A percentile compares a stretch with the other conserved stretches of the same genome.
Evolutionary conservation across 1,140 invertebrate species (phyloP).

Genomic region (Aphis gossypii): DNA sequence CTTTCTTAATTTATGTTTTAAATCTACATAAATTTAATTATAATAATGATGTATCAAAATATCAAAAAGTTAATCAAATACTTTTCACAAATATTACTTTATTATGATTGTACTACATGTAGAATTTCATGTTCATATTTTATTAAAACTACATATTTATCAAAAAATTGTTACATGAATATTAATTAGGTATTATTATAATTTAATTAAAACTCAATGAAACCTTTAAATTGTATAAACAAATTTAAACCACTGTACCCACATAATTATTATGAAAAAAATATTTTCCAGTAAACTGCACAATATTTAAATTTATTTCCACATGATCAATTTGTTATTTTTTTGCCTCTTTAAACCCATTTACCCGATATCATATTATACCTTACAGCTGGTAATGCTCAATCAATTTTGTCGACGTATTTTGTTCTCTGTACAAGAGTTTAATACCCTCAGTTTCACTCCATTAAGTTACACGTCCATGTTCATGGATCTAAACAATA

Average conservation of each 20-base stretch:
- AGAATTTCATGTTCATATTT: too few relatives aligned
- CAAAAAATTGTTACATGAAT: not conserved
- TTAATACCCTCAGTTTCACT: constrained; percentile 6
- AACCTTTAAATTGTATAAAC: not conserved
- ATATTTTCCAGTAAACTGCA: not conserved
- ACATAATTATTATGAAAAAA: not conserved
- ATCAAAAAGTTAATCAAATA: not conserved
- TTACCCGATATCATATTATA: constrained; percentile 15
- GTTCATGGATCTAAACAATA: constrained; percentile 17
- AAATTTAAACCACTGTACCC: not conserved
- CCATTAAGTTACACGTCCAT: not conserved
- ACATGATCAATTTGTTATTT: not conserved
- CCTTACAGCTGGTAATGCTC: not conserved
- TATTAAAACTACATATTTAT: not conserved
- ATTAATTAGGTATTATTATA: not conserved
- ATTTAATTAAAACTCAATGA: not conserved
- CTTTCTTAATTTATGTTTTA: too few relatives aligned
- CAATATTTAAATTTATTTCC: not conserved
- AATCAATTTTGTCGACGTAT: not conserved
- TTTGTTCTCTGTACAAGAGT: not conserved
- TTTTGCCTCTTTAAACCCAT: not conserved
- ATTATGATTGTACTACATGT: too few relatives aligned
- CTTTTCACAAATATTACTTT: too few relatives aligned
- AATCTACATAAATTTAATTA: not conserved
- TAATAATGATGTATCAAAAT: not conserved